Base-by-base conservation (phyloP, 2,888 invertebrate species). In the Caenorhabditis japonica region DNA sequence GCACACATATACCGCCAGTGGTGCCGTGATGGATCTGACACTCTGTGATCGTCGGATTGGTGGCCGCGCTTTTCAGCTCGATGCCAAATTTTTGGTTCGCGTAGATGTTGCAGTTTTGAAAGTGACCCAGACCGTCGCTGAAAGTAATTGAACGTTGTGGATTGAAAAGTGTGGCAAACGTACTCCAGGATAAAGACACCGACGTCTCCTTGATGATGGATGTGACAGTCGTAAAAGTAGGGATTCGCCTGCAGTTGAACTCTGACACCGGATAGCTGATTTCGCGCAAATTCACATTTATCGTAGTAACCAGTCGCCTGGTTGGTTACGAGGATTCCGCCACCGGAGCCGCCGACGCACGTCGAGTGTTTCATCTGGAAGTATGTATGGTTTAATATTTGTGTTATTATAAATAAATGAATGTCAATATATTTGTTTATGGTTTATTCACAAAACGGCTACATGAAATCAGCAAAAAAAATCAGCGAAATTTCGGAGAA, bases 311-410 rank as follows among this genome's bases (percentile, higher is more conserved):
- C 77, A 89, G 96, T 95, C 59, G 97, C 97, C 89, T 94, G 94
- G 89, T 99, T 97, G 0, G 97, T 97, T 68, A 99, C 95, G 90
- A 95, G 97, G 10, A 97, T 92, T 0, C 97, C 97, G 0, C 97
- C 97, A 89, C 97, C 97, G 89, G 97, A 97, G 90, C 97, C 99
- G 90, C 97, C 97, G 88, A 95, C 94, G 88, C 97, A 97, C 90
- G 95, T 94, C 90, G 97, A 97, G 90, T 96, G 94, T 43, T 56
- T 59, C 27, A 70, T 55, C 47, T 70, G 51, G 47, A 43, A 47
- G 49, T 4, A 49, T n/a, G n/a, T n/a, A n/a, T n/a, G n/a, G n/a
- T n/a, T n/a, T n/a, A n/a, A n/a, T n/a, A n/a, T n/a, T n/a, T n/a
- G n/a, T n/a, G n/a, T n/a, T n/a, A n/a, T n/a, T n/a, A n/a, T n/a